Base-by-base conservation (phyloP, 2,113 vertebrate species). In the Vanacampus margaritifer region DNA sequence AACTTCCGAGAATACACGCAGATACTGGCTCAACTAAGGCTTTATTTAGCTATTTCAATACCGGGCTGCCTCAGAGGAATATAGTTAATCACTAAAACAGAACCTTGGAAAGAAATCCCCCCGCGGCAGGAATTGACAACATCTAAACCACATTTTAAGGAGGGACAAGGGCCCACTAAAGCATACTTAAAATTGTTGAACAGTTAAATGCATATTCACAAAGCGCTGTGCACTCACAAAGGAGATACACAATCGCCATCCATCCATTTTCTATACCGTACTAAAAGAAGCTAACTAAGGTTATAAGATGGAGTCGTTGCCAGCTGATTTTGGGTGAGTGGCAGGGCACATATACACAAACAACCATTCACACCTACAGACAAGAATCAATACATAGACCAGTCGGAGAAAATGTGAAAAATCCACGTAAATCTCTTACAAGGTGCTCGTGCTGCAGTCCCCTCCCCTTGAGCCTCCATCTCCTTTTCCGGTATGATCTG, bases 11-110 rank as follows among this genome's bases (percentile, higher is more conserved):
- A 87, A 85, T 75, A 81, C 69, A 64, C 69, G 73, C 37, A 48
- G 61, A 77, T 56, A 60, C 67, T 13, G 41, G 45, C 57, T 19
- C 68, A 71, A 81, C 78, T 80, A 67, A 76, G 56, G 66, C 81
- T 74, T 81, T 81, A 68, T 84, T 73, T 65, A 75, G 81, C 73
- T 83, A 72, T 84, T 84, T 83, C 48, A 79, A 73, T 78, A 68
- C 63, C 45, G 72, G 32, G 0, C 46, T 67, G 69, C 58, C 71
- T 71, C 63, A 23, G 66, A 69, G 68, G 66, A 81, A 74, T 48
- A 71, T 17, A 69, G 71, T 74, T 63, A 78, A 85, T 86, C 81
- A 63, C 86, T 79, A 77, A 54, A 87, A 75, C 84, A 81, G 75
- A 85, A 63, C 79, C 79, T 81, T 80, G 79, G 79, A 84, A 69